Conservation (phyloP, 2,797 vertebrate species). For the Macropodus opercularis region DNA sequence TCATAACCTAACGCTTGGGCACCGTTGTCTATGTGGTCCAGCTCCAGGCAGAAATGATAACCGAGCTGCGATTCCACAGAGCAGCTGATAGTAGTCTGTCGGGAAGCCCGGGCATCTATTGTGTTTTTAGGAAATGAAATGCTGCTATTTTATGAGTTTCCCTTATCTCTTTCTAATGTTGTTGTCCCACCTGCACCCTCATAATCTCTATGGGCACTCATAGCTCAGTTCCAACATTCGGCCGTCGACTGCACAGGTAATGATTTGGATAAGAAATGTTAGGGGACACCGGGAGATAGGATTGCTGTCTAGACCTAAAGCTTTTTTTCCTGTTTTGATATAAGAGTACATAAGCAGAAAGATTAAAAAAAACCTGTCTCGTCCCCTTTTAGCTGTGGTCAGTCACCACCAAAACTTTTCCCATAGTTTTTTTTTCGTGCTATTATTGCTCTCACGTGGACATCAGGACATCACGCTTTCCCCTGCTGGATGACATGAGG, state of each 20-base stretch:
- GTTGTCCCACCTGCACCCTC: conserved; percentile 57
- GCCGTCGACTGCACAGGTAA: conserved; percentile 32
- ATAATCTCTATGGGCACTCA: conserved; percentile 57
- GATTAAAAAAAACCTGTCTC: conserved; percentile 30
- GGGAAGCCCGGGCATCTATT: conserved; percentile 51
- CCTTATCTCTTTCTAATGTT: conserved; percentile 76
- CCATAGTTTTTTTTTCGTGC: conserved; percentile 5
- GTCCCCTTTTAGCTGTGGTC: conserved; percentile 10
- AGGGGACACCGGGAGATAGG: conserved; percentile 40
- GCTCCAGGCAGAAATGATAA: conserved; percentile 41
- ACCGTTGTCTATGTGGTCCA: conserved; percentile 11
- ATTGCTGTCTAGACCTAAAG: conserved; percentile 44
- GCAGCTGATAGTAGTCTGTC: conserved; percentile 54
- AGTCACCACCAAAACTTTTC: conserved; percentile 12
- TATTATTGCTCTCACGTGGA: neutral
- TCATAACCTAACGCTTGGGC: conserved; percentile 24
- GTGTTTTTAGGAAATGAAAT: conserved; percentile 83
- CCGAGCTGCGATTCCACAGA: conserved; percentile 25
- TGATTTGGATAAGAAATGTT: conserved; percentile 65
- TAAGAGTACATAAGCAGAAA: conserved; percentile 38
- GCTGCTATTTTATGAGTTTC: conserved; percentile 74
- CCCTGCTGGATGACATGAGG: conserved; percentile 6
- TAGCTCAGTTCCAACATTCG: conserved; percentile 19
- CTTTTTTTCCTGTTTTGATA: conserved; percentile 49
- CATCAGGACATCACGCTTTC: conserved; percentile 3